phyloP scores from a whole-genome alignment of 2,888 invertebrate species.

The Dicyrtomina minuta region DNA sequence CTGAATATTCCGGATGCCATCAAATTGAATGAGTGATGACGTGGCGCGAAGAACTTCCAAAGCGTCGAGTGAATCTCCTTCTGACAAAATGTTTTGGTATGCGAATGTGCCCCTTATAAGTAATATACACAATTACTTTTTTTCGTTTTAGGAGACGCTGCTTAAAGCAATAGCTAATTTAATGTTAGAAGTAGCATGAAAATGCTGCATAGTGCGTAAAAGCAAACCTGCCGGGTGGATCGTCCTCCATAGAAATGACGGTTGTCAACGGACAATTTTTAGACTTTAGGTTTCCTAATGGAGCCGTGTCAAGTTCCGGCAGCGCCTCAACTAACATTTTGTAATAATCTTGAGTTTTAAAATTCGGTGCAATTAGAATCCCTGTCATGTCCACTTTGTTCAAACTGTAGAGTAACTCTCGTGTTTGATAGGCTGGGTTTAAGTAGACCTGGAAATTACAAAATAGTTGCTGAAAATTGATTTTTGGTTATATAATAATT shows the following conservation, averaged over 20 bases:
- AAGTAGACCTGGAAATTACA: constrained; percentile 65
- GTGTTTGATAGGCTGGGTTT: constrained; percentile 71
- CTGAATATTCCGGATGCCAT: constrained; percentile 72
- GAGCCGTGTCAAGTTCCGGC: constrained; percentile 62
- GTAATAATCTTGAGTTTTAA: constrained; percentile 69
- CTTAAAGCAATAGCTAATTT: too few species aligned
- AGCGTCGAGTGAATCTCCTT: constrained; percentile 57
- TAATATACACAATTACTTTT: not conserved
- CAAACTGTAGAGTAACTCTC: constrained; percentile 71
- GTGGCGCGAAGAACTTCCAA: constrained; percentile 56
- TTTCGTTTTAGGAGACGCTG: not conserved
- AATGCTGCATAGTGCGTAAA: not conserved
- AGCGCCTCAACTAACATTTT: constrained; percentile 63
- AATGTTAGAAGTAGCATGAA: too few species aligned
- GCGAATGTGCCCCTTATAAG: constrained; percentile 21
- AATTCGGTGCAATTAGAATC: too few species aligned
- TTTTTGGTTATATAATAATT: too few species aligned
- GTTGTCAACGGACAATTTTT: constrained; percentile 61
- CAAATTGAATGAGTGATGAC: constrained; percentile 65
- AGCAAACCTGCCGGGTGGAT: constrained; percentile 13
- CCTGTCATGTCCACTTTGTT: constrained; percentile 69
- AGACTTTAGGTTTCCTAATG: constrained; percentile 60
- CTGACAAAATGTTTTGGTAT: constrained; percentile 49
- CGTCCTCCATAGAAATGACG: constrained; percentile 59
- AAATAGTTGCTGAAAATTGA: not conserved